Percentiles rank a stretch among this genome's conserved stretches.
Evolutionary conservation across 37 sponge, comb jelly and placozoan species (phyloP).

Genomic region (Dysidea cf. avara): DNA sequence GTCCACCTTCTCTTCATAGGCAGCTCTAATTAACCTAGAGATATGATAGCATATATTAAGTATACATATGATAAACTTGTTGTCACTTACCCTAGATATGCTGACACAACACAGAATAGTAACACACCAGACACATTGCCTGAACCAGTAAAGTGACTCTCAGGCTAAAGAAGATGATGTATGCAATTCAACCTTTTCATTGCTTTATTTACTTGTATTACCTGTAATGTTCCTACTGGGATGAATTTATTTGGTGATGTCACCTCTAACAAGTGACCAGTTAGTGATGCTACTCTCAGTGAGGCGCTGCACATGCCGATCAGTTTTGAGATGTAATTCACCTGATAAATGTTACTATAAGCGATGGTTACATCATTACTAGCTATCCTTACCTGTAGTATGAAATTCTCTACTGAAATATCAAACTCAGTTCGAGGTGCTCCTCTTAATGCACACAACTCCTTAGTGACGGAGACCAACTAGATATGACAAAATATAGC

Average conservation of each 20-base stretch:
- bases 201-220: background rate
- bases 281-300: constrained; percentile 47
- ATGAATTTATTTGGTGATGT: constrained; percentile 52
- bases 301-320: constrained; percentile 50
- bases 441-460: constrained; percentile 69
- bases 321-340: constrained; percentile 64
- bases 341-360: too few species aligned
- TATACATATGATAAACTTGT: background rate
- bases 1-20: constrained; percentile 72
- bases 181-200: background rate
- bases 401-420: constrained; percentile 52
- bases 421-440: constrained; percentile 53
- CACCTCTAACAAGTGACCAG: constrained; percentile 58
- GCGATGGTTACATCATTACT: background rate
- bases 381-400: constrained; percentile 53
- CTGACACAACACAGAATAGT: constrained; percentile 59
- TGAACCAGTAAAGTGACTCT: constrained; percentile 65
- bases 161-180: constrained; percentile 11
- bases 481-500: background rate
- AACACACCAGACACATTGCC: constrained; percentile 67
- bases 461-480: constrained; percentile 72
- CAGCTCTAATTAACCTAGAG: constrained; percentile 54
- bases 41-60: background rate
- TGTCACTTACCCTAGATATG: constrained; percentile 47
- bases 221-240: background rate